These are phyloP conservation scores for Diachasmimorpha longicaudata DNA, from an alignment of 1,140 invertebrate genomes.

Conservation along the genomic window DNA sequence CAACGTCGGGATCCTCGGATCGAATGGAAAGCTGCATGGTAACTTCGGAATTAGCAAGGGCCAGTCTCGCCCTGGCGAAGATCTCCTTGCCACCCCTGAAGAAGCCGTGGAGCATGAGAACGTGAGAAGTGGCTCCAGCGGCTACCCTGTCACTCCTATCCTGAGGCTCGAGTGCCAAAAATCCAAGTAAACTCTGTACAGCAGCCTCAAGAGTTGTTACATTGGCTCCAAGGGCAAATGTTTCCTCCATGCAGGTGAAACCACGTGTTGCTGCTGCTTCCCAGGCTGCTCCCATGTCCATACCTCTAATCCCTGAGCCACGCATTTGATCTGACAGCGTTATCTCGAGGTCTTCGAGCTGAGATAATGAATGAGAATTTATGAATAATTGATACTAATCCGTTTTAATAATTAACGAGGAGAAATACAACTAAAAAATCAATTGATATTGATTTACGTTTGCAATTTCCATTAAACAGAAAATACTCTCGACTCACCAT, in stretches of 20 bases:
- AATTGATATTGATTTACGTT: too few species aligned
- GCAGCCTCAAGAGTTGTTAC: constrained; percentile 85
- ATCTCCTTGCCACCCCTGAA: constrained; percentile 91
- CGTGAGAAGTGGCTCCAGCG: constrained; percentile 84
- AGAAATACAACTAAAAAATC: too few species aligned
- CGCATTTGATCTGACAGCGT: constrained; percentile 91
- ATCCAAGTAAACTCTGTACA: constrained; percentile 84
- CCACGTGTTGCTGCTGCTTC: constrained; percentile 66
- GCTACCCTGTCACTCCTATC: constrained; percentile 86
- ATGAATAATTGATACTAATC: too few species aligned
- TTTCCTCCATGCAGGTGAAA: constrained; percentile 85
- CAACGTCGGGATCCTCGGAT: constrained; percentile 74
- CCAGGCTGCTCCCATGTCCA: constrained; percentile 76
- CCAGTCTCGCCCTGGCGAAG: constrained; percentile 84
- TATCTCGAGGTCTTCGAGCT: constrained; percentile 93
- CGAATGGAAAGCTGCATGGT: constrained; percentile 76
- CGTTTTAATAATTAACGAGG: not conserved
- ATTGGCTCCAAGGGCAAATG: constrained; percentile 80
- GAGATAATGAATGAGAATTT: constrained; percentile 51
- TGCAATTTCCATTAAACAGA: not conserved
- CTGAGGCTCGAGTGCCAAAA: constrained; percentile 87
- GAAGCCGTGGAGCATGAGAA: constrained; percentile 80
- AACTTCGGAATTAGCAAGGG: constrained; percentile 76
- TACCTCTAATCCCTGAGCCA: constrained; percentile 63
- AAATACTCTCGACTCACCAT: constrained; percentile 61